Conservation (phyloP, 2,888 invertebrate genomes). For the Harpagoxenus sublaevis region DNA sequence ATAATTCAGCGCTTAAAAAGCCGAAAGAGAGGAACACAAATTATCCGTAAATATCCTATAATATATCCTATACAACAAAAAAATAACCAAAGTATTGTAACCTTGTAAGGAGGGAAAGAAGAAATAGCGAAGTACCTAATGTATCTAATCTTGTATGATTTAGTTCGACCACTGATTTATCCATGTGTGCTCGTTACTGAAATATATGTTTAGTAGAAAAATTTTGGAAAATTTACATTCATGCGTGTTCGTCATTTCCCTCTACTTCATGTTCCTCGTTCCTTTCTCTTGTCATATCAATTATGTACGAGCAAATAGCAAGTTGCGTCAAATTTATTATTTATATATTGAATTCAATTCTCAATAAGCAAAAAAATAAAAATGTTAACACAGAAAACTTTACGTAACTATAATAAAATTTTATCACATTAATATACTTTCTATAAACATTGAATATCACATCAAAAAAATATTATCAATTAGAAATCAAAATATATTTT, state of each 20-base stretch:
- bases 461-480: not conserved
- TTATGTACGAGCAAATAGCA: not conserved
- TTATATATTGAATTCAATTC: not conserved
- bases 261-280: not conserved
- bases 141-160: conserved; percentile 79
- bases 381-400: not conserved
- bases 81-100: conserved; percentile 82
- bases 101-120: conserved; percentile 81
- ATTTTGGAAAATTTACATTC: conserved; percentile 69
- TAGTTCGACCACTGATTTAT: conserved; percentile 86
- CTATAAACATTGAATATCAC: not conserved
- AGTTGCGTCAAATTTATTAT: conserved; percentile 10
- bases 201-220: conserved; percentile 88
- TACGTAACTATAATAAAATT: not conserved
- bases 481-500: not conserved
- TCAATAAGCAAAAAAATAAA: not conserved
- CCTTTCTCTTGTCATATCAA: not conserved
- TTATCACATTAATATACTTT: not conserved
- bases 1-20: conserved; percentile 47
- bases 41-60: conserved; percentile 80
- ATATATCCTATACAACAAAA: conserved; percentile 79
- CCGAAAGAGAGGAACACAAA: conserved; percentile 51
- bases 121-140: conserved; percentile 81
- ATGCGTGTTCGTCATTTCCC: not conserved
- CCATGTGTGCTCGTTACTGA: conserved; percentile 88